These are phyloP conservation scores for Serripes groenlandicus DNA, from an alignment of 2,888 invertebrate genomes.

Conservation along the genomic window DNA sequence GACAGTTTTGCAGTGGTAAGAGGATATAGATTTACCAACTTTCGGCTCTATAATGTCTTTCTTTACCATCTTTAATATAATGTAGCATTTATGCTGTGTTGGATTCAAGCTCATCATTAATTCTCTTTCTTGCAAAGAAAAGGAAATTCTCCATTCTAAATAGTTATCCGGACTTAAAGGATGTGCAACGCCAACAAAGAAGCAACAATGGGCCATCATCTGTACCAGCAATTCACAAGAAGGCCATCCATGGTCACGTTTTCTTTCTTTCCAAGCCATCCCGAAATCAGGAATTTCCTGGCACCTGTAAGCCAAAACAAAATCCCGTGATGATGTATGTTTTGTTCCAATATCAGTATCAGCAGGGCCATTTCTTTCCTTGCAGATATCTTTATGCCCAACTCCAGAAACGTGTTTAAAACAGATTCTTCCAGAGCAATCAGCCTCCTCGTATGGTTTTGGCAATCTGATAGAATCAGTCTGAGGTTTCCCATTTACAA, in stretches of 20 bases:
- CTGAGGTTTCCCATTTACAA: background rate
- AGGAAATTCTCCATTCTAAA: slow-evolving; percentile 6
- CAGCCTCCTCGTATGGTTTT: background rate
- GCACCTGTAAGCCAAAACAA: background rate
- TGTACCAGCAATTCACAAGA: background rate
- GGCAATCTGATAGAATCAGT: background rate
- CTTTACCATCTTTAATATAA: slow-evolving; percentile 6
- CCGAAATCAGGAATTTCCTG: background rate
- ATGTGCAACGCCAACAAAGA: slow-evolving; percentile 14
- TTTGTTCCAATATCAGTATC: background rate
- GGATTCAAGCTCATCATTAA: background rate
- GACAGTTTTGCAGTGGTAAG: slow-evolving; percentile 6
- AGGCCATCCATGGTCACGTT: background rate
- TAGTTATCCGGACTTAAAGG: background rate
- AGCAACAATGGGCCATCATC: background rate
- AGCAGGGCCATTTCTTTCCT: background rate
- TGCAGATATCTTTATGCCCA: background rate
- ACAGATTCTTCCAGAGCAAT: background rate
- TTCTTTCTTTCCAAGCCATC: background rate
- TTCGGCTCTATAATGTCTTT: background rate
- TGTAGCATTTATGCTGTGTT: background rate
- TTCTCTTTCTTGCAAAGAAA: background rate
- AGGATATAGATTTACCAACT: background rate
- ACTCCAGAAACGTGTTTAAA: background rate
- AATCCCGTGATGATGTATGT: background rate